Conservation (phyloP, 1,140 invertebrate species). For the Melitaea cinxia region DNA sequence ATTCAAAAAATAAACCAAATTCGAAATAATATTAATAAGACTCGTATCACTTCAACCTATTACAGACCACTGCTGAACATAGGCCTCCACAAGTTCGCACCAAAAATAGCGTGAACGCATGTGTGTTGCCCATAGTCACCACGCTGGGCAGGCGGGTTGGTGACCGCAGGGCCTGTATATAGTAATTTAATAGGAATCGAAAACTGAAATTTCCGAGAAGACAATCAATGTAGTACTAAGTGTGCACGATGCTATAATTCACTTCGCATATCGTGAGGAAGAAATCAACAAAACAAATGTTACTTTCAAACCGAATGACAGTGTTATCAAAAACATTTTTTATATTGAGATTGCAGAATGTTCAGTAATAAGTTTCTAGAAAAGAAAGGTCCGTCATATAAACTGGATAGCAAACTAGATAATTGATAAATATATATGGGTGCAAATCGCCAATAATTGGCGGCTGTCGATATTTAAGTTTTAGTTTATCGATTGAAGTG, state of each 20-base stretch:
- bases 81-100: too few species aligned
- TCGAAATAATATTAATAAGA: too few species aligned
- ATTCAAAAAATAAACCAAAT: too few species aligned
- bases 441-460: too few species aligned
- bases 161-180: too few species aligned
- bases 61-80: too few species aligned
- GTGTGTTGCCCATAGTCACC: too few species aligned
- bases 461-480: too few species aligned
- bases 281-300: slow-evolving; percentile 15
- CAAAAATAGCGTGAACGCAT: too few species aligned
- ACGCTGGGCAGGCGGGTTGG: too few species aligned
- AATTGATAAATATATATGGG: not conserved
- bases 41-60: too few species aligned
- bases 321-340: slow-evolving; percentile 36
- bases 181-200: not conserved
- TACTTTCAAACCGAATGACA: slow-evolving; percentile 29
- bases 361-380: slow-evolving; percentile 35
- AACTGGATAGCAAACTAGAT: slow-evolving; percentile 6
- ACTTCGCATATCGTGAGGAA: slow-evolving; percentile 9
- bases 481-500: too few species aligned
- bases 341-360: slow-evolving; percentile 30
- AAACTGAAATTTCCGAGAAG: not conserved
- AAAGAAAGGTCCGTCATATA: slow-evolving; percentile 11
- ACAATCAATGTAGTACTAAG: not conserved
- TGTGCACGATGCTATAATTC: slow-evolving; percentile 4